Evolutionary conservation across 2,113 vertebrate species (phyloP).

Genomic region (Elaphurus davidianus): DNA sequence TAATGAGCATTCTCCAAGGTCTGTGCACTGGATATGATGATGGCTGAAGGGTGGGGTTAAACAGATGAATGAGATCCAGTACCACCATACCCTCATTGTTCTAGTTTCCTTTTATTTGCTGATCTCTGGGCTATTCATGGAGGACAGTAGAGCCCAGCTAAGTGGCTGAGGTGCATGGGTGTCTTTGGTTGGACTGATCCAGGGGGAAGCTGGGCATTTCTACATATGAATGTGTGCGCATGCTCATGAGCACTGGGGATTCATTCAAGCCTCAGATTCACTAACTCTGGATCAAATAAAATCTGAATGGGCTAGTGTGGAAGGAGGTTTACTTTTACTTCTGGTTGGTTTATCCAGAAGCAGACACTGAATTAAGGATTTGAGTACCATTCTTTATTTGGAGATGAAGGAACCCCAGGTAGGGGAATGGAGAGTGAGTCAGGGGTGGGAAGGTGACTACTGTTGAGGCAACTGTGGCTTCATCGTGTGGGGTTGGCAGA

Average conservation of each 20-base stretch:
- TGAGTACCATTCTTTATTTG: not conserved
- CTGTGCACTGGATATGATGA: not conserved
- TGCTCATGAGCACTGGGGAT: not conserved
- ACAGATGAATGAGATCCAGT: not conserved
- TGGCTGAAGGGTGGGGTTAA: not conserved
- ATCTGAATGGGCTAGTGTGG: not conserved
- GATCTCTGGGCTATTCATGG: not conserved
- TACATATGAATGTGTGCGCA: accelerated
- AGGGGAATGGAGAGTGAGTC: not conserved
- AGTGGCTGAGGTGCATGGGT: not conserved
- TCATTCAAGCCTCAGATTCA: not conserved
- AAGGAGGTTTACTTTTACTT: not conserved
- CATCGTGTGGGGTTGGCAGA: accelerated
- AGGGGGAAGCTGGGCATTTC: not conserved
- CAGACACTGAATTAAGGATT: not conserved
- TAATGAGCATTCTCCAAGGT: not conserved
- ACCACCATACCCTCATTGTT: not conserved
- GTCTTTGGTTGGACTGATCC: not conserved
- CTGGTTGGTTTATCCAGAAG: not conserved
- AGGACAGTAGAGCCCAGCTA: not conserved
- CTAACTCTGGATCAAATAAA: not conserved
- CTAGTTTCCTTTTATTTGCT: not conserved
- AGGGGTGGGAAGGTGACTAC: not conserved
- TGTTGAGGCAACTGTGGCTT: not conserved
- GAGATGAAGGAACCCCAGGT: not conserved